Base-by-base conservation (phyloP, 2,113 vertebrate species). In the Loxodonta africana region DNA sequence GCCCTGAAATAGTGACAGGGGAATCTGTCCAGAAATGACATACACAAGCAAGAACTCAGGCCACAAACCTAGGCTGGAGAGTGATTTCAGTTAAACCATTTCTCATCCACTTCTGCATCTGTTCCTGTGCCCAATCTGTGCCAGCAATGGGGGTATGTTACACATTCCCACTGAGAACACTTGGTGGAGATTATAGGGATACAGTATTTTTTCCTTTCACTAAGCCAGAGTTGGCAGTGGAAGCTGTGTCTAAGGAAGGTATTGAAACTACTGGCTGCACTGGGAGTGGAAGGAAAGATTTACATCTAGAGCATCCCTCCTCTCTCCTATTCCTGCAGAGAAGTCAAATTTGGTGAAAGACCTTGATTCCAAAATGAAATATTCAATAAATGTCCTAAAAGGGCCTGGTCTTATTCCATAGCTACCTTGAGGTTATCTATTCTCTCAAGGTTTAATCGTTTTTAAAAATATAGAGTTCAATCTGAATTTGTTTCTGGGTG, bases 401-500 rank as follows among this genome's bases (percentile, higher is more conserved):
- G 30, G 5, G 33, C 63, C 76, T 10, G n/a, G 33, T 69, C 8
- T 44, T 92, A 26, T 74, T 93, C 37, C 90, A 5, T 60, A 60
- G 33, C 30, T 30, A 57, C 51, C 28, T 88, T 77, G 53, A 82
- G 26, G 46, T 88, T 71, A 67, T 62, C 23, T 67, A 74, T 20
- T 69, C 30, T 80, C 25, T 91, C 26, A 46, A 93, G 69, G 30
- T 69, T 85, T 88, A 48, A 12, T 81, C 23, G 46, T 14, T 12
- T 78, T 77, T 76, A 21, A 63, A 44, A 21, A 44, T 69, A 63
- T 44, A 83, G 78, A 93, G 74, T 89, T 88, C 67, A 88, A 51
- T 60, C 57, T 96, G 62, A 73, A 91, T 97, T 96, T 97, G 57
- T 85, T 97, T 93, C 93, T 88, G 81, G 28, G 51, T 95, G 63